Evolutionary conservation across 2,797 vertebrate genomes (phyloP).

Genomic region (Nothura maculosa): DNA sequence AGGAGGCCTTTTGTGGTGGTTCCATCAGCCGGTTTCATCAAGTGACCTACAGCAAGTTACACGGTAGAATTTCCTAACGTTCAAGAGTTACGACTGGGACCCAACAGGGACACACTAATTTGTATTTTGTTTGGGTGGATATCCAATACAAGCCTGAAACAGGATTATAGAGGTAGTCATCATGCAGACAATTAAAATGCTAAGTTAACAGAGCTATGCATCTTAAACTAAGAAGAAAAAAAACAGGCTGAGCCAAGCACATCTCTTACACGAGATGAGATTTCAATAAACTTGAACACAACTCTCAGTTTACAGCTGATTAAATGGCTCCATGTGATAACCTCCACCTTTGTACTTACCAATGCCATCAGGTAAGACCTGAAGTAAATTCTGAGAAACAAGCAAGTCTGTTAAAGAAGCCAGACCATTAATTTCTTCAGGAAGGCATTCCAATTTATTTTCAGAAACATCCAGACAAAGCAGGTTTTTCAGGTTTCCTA

Average conservation of each 20-base stretch:
- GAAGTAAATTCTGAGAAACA: conserved; percentile 96
- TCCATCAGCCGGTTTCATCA: background rate
- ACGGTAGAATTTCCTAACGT: background rate
- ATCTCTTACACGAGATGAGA: background rate
- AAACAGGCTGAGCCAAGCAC: background rate
- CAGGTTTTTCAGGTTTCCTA: conserved; percentile 93
- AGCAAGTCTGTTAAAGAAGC: conserved; percentile 92
- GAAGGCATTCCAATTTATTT: conserved; percentile 95
- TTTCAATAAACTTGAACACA: background rate
- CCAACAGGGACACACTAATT: background rate
- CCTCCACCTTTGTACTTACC: conserved; percentile 81
- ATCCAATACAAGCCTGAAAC: background rate
- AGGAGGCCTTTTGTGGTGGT: background rate
- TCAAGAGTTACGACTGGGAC: background rate
- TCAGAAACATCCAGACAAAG: conserved; percentile 97
- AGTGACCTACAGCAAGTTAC: background rate
- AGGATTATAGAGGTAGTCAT: background rate
- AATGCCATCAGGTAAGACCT: conserved; percentile 92
- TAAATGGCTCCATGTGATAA: background rate
- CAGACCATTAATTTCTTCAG: conserved; percentile 92
- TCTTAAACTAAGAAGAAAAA: background rate
- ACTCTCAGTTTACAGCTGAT: background rate
- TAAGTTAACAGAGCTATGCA: background rate
- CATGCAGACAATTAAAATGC: background rate
- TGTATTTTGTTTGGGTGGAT: background rate